Evolutionary conservation across 2,797 vertebrate species (phyloP).

Genomic region (Paguma larvata): DNA sequence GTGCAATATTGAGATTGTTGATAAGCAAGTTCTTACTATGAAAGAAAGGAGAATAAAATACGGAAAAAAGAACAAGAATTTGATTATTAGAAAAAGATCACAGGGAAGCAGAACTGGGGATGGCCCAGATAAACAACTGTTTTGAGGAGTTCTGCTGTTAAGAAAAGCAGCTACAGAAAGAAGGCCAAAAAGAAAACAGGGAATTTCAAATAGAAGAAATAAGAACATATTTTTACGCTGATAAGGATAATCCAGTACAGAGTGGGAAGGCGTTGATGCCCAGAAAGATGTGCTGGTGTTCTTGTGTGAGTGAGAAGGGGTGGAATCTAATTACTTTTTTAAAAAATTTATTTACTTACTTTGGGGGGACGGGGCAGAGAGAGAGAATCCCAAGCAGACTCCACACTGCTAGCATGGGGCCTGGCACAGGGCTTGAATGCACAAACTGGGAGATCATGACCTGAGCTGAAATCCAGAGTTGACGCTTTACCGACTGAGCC

Average conservation of each 20-base stretch:
- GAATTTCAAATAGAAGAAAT: not conserved
- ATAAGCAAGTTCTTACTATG: not conserved
- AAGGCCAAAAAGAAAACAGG: not conserved
- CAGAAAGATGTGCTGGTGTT: not conserved
- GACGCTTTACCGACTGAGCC: too few relatives aligned
- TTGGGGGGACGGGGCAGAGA: too few relatives aligned
- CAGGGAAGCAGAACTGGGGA: not conserved
- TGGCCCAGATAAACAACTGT: not conserved
- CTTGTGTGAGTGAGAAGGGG: not conserved
- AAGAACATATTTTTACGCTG: not conserved
- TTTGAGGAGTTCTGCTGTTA: not conserved
- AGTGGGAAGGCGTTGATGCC: not conserved
- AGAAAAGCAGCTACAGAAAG: not conserved
- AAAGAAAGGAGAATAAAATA: constrained; percentile 11
- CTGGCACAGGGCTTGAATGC: too few relatives aligned
- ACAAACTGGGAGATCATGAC: too few relatives aligned
- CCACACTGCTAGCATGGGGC: too few relatives aligned
- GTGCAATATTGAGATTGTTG: not conserved
- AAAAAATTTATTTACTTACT: too few relatives aligned
- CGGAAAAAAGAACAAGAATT: not conserved
- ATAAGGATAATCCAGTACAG: not conserved
- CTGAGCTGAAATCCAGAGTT: too few relatives aligned
- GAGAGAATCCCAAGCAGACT: too few relatives aligned
- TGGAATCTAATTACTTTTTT: not conserved
- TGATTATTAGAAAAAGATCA: not conserved